Base-by-base conservation (phyloP, 1,140 invertebrate genomes). In the Pygmarrhopalites habei region DNA sequence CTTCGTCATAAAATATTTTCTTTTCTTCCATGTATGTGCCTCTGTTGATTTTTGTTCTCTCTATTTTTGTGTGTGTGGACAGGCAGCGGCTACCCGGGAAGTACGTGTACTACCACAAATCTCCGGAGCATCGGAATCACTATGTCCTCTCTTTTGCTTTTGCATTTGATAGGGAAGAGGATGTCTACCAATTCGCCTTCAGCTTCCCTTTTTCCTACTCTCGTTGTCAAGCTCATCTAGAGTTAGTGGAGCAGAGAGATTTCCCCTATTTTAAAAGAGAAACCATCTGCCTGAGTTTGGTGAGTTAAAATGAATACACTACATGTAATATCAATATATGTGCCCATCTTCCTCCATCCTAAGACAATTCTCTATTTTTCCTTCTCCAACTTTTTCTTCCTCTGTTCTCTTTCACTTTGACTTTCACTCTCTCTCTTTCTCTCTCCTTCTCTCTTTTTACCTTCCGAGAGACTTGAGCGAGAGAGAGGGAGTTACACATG, bases 201-300 rank as follows among this genome's bases (percentile, higher is more conserved):
- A 87, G 86, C 12, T 92, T 88, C 70, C 95, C 95, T 0, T 99
- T 98, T 75, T 92, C 92, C 1, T 98, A 97, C 78, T 88, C 90
- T 0, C 80, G 89, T 47, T 79, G 92, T 58, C 87, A 95, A 75
- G 86, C 86, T 44, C 89, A 95, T 77, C 77, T 98, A 56, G 83
- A 87, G 64, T 75, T 82, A 49, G 79, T 92, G 72, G 89, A 89
- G 72, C 80, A 82, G 72, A 82, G 74, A 72, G 79, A 77, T 71
- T 78, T 79, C 66, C 77, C 75, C 56, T 83, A 72, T 60, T 84
- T 89, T 62, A 81, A 80, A 35, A 79, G 87, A 71, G 84, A 90
- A 72, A 77, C 82, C n/a, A 79, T 92, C 23, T 83, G 79, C 5
- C 76, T 82, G 70, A 82, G 82, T 71, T 82, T 90, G 74, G 89